Conservation (phyloP, 30 jellyfish, hydroid and myxozoan species). For the Clytia hemisphaerica region DNA sequence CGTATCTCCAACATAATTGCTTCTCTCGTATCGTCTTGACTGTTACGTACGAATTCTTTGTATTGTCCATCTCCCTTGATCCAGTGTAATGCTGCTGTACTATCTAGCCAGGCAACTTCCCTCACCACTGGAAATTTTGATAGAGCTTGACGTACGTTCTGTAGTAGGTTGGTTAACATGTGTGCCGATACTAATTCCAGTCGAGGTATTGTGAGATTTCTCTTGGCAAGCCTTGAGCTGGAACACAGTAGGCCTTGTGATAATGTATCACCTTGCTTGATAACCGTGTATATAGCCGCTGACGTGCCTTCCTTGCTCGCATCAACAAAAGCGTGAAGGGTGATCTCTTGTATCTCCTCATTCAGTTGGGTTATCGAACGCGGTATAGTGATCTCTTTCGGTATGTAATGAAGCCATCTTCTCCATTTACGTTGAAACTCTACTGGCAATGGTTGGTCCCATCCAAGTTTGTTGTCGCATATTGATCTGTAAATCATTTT, state of each 20-base stretch:
- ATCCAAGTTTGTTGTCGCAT: slow-evolving; percentile 28
- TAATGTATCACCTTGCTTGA: slow-evolving; percentile 26
- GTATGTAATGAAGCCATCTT: slow-evolving; percentile 24
- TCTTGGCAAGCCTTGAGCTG: slow-evolving; percentile 16
- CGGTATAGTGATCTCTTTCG: slow-evolving; percentile 30
- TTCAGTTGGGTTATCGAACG: slow-evolving; percentile 32
- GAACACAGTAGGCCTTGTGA: slow-evolving; percentile 16
- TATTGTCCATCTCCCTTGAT: slow-evolving; percentile 13
- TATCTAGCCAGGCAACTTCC: slow-evolving; percentile 54
- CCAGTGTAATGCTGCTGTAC: slow-evolving; percentile 69
- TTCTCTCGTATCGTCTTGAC: not conserved
- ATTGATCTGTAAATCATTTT: slow-evolving; percentile 27
- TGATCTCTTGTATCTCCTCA: slow-evolving; percentile 15
- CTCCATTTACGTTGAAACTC: slow-evolving; percentile 37
- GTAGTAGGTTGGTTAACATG: slow-evolving; percentile 26
- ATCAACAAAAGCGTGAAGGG: slow-evolving; percentile 57
- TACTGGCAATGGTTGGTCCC: slow-evolving; percentile 53
- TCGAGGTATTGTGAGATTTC: slow-evolving; percentile 33
- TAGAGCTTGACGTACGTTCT: slow-evolving; percentile 34
- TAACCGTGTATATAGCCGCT: slow-evolving; percentile 50
- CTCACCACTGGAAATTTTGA: slow-evolving; percentile 24
- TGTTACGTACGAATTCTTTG: slow-evolving; percentile 22
- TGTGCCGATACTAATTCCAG: slow-evolving; percentile 55
- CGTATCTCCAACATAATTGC: not conserved
- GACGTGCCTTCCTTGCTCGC: slow-evolving; percentile 57